Evolutionary conservation across 2,888 invertebrate genomes (phyloP).

Genomic region (Polydrusus cervinus): DNA sequence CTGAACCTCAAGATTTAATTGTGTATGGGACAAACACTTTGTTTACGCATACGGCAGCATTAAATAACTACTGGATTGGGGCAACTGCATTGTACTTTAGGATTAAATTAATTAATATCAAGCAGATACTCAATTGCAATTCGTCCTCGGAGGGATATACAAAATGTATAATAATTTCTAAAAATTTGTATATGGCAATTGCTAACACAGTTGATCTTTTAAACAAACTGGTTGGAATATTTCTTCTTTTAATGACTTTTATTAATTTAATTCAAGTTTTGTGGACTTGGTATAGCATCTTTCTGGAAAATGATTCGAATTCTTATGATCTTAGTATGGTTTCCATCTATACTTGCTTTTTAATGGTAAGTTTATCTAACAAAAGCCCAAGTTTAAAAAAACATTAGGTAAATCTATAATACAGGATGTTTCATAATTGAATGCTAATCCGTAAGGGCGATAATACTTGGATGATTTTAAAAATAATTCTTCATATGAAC

Average conservation of each 20-base stretch:
- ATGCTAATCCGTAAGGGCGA: too few species aligned
- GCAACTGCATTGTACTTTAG: constrained; percentile 26
- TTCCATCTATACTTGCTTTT: background rate
- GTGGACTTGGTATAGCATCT: background rate
- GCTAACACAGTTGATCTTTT: constrained; percentile 11
- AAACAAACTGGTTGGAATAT: constrained; percentile 24
- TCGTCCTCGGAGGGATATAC: background rate
- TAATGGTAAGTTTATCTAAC: constrained; percentile 23
- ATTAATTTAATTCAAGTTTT: constrained; percentile 8
- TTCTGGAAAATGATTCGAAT: background rate
- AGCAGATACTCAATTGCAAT: background rate
- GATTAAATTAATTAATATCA: background rate
- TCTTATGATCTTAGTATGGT: background rate
- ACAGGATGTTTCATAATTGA: too few species aligned
- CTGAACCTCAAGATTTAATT: background rate
- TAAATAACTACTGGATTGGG: constrained; percentile 17
- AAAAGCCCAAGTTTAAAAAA: background rate
- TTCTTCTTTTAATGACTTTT: constrained; percentile 9
- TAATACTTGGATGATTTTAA: too few species aligned
- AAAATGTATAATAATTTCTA: constrained; percentile 10
- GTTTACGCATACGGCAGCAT: background rate
- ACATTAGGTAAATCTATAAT: too few species aligned
- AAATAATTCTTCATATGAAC: too few species aligned
- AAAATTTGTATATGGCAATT: constrained; percentile 9
- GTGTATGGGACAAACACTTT: background rate